These are phyloP conservation scores for Shargacucullia verbasci DNA, from an alignment of 2,888 invertebrate species.

Conservation along the genomic window DNA sequence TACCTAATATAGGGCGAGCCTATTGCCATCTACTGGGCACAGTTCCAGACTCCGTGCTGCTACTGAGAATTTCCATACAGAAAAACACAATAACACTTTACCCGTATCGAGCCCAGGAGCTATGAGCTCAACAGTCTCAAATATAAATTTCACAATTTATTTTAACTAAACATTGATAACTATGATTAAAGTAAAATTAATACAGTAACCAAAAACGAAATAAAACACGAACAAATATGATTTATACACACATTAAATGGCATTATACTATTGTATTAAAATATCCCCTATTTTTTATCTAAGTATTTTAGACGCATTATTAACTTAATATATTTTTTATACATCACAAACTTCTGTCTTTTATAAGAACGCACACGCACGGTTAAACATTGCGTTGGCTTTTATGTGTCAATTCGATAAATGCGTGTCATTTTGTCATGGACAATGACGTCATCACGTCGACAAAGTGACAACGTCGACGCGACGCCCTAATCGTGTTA, in stretches of 20 bases:
- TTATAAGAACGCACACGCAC: constrained; percentile 46
- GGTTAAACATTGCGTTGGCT: constrained; percentile 29
- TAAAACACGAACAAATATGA: constrained; percentile 24
- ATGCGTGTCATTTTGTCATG: constrained; percentile 41
- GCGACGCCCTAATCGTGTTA: constrained; percentile 50
- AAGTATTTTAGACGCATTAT: constrained; percentile 32
- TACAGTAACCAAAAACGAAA: too few species aligned
- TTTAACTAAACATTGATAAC: too few species aligned
- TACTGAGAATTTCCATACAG: too few species aligned
- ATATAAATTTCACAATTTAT: too few species aligned
- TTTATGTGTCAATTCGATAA: constrained; percentile 36
- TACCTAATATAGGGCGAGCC: too few species aligned
- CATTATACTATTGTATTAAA: too few species aligned
- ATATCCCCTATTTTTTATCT: constrained; percentile 8
- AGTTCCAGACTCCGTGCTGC: too few species aligned
- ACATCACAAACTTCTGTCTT: constrained; percentile 35
- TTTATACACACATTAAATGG: constrained; percentile 3
- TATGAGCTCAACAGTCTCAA: too few species aligned
- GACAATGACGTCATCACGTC: constrained; percentile 44
- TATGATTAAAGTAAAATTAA: too few species aligned
- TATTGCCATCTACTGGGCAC: too few species aligned
- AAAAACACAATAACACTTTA: too few species aligned
- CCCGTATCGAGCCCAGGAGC: too few species aligned
- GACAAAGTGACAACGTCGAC: constrained; percentile 42
- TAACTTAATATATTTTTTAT: constrained; percentile 29